Conservation (phyloP, 1,140 invertebrate genomes). For the Contarinia nasturtii region DNA sequence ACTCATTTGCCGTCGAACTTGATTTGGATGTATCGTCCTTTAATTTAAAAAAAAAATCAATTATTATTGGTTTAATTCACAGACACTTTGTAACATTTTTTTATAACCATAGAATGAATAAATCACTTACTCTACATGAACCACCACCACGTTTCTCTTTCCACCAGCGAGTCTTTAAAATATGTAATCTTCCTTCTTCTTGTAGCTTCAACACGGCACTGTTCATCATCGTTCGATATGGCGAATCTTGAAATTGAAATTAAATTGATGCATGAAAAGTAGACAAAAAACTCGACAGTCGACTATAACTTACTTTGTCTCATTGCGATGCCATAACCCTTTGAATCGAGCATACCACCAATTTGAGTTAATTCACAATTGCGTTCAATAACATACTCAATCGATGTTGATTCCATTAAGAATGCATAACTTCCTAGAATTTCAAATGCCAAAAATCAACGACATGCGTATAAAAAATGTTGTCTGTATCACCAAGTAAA, state of each 20-base stretch:
- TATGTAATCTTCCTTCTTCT: slow-evolving; percentile 79
- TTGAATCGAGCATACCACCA: slow-evolving; percentile 75
- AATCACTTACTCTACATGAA: slow-evolving; percentile 46
- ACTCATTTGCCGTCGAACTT: slow-evolving; percentile 63
- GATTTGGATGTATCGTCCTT: slow-evolving; percentile 69
- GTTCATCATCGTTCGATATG: slow-evolving; percentile 69
- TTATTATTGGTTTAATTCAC: not conserved
- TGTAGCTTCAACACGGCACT: slow-evolving; percentile 79
- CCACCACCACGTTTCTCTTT: slow-evolving; percentile 74
- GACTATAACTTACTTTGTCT: slow-evolving; percentile 49
- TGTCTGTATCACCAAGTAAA: not conserved
- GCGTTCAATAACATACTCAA: slow-evolving; percentile 78
- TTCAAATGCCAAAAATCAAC: not conserved
- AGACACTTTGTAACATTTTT: not conserved
- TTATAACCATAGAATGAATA: not conserved
- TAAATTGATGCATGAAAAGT: not conserved
- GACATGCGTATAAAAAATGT: not conserved
- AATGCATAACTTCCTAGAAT: slow-evolving; percentile 53
- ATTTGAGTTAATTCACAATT: slow-evolving; percentile 82
- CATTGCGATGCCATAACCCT: slow-evolving; percentile 86
- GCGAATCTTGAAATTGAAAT: slow-evolving; percentile 45
- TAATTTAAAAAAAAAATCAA: slow-evolving; percentile 4
- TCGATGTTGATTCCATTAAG: slow-evolving; percentile 84
- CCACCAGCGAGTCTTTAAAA: slow-evolving; percentile 91
- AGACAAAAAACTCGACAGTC: not conserved